Base-by-base conservation (phyloP, 2,113 vertebrate species). In the Dicerorhinus sumatrensis region DNA sequence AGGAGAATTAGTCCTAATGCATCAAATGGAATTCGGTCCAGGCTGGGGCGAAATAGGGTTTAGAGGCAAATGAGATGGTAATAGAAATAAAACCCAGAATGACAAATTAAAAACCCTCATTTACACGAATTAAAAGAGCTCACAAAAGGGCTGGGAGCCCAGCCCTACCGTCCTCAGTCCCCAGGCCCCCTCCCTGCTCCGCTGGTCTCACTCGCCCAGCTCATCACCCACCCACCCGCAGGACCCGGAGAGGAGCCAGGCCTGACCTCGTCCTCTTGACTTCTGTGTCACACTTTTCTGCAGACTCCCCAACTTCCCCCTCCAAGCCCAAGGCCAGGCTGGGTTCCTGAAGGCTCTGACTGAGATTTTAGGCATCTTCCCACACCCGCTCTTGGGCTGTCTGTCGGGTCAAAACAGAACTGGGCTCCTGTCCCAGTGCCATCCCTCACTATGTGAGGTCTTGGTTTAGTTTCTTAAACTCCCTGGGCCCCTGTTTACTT, bases 101-200 rank as follows among this genome's bases (percentile, higher is more conserved):
- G 98, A 98, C 99, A 99, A 99, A 99, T 99, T 99, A 99, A 99
- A 99, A 99, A 98, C 97, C 98, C 98, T 99, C 99, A 99, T 99
- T 99, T 99, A 98, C 98, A 99, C 86, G 98, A 99, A 99, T 98
- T 99, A 98, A 98, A 99, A 98, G 86, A 96, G 96, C 93, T 98
- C 97, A 98, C 98, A 96, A 98, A 98, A 97, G 98, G 97, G 79
- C 96, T 98, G 94, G 97, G 98, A 97, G 97, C 97, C 96, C 2
- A n/a, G 95, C 97, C 97, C 97, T 98, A 89, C 96, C 77, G 63
- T 97, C 96, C 97, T 97, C 94, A 86, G 86, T 58, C 33, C 0
- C 0, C 27, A 2, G n/a, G 12, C 54, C 75, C 10, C 31, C 56
- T 1, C 2, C 48, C 13, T 92, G 36, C 25, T 5, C 2, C 54